A percentile compares a stretch with the other conserved stretches of the same genome.
phyloP scores from a whole-genome alignment of 2,888 invertebrate genomes.

The Andrena praecox region DNA sequence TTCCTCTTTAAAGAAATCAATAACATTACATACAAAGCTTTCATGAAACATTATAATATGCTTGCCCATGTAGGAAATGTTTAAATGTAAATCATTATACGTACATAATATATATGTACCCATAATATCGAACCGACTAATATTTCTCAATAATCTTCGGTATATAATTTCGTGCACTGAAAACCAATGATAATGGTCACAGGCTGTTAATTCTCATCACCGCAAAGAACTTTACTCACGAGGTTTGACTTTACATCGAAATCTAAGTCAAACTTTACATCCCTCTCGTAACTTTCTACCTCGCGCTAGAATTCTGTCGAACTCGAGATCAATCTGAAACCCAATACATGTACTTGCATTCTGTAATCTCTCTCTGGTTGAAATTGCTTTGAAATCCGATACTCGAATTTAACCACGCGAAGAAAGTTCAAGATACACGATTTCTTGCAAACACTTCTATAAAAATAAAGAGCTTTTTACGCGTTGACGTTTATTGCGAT shows the following conservation, averaged over 20 bases:
- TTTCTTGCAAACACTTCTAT: constrained; percentile 25
- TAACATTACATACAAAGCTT: constrained; percentile 65
- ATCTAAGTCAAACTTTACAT: constrained; percentile 34
- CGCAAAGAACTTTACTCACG: constrained; percentile 33
- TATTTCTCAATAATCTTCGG: constrained; percentile 27
- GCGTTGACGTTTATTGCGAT: background rate
- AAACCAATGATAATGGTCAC: constrained; percentile 34
- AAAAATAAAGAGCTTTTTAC: constrained; percentile 44
- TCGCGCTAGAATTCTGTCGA: constrained; percentile 16
- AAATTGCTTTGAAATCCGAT: constrained; percentile 13
- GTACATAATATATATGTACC: constrained; percentile 30
- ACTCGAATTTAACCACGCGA: constrained; percentile 8
- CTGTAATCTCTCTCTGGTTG: background rate
- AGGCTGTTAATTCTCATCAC: constrained; percentile 31
- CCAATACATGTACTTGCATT: background rate
- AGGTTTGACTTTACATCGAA: constrained; percentile 29
- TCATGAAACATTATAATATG: constrained; percentile 56
- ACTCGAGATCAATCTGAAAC: constrained; percentile 5
- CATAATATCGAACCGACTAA: constrained; percentile 44
- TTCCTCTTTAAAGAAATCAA: constrained; percentile 77
- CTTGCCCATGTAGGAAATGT: constrained; percentile 32
- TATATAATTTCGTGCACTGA: constrained; percentile 11
- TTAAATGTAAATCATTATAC: constrained; percentile 52
- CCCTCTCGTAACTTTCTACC: constrained; percentile 1
- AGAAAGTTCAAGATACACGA: constrained; percentile 8